Evolutionary conservation across 2,797 vertebrate genomes (phyloP).

Genomic region (Salarias fasciatus): DNA sequence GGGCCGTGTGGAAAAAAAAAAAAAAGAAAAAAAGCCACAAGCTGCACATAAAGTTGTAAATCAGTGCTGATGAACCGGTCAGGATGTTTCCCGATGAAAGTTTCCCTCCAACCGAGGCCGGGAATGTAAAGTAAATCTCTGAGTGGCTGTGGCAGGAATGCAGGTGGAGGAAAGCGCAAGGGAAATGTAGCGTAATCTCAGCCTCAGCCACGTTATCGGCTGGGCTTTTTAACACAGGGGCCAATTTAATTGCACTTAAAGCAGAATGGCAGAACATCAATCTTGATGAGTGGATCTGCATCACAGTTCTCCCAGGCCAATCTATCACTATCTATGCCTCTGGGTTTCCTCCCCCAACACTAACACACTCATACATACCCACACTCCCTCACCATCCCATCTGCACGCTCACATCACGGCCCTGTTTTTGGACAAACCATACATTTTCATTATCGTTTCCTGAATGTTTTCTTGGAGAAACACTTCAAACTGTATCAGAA

Average conservation of each 20-base stretch:
- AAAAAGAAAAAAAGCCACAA: constrained; percentile 48
- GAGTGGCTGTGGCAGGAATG: constrained; percentile 62
- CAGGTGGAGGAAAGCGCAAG: constrained; percentile 71
- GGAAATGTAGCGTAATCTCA: constrained; percentile 81
- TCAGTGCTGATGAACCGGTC: constrained; percentile 45
- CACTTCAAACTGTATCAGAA: constrained; percentile 8
- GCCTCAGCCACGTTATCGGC: constrained; percentile 74
- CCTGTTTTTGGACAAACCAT: constrained; percentile 16
- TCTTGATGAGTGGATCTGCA: constrained; percentile 90
- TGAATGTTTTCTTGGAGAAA: constrained; percentile 18
- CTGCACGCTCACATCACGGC: constrained; percentile 64
- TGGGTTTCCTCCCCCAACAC: constrained; percentile 57
- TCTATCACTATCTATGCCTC: constrained; percentile 85
- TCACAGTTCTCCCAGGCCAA: constrained; percentile 84
- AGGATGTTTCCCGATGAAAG: constrained; percentile 53
- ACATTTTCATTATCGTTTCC: constrained; percentile 19
- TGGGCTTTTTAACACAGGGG: constrained; percentile 82
- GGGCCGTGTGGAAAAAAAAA: constrained; percentile 46
- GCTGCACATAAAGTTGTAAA: constrained; percentile 63
- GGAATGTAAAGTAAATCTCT: constrained; percentile 58
- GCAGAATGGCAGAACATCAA: constrained; percentile 89
- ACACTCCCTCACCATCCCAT: constrained; percentile 62
- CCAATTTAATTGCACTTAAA: constrained; percentile 91
- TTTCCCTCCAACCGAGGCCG: constrained; percentile 41
- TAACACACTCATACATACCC: constrained; percentile 60